These are phyloP conservation scores for Zaprionus davidi DNA, from an alignment of 1,140 invertebrate genomes.

Conservation along the genomic window DNA sequence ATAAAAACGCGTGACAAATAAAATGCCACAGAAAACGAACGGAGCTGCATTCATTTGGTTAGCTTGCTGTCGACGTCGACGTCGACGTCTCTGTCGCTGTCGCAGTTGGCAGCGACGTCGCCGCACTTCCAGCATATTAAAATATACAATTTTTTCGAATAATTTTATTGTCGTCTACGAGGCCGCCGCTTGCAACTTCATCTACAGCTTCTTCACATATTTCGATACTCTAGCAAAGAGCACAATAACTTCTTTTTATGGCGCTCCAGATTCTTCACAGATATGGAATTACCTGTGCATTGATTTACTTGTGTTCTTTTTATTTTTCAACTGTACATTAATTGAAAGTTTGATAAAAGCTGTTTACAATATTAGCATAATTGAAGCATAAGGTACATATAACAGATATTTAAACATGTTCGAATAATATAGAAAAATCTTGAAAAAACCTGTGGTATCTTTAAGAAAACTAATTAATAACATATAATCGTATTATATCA, in stretches of 20 bases:
- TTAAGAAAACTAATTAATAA: too few relatives aligned
- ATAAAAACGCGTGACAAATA: constrained; percentile 82
- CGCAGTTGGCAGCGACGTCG: background rate
- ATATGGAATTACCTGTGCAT: too few relatives aligned
- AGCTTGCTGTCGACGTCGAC: constrained; percentile 14
- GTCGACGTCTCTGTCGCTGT: background rate
- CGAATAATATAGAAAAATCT: background rate
- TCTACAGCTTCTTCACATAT: constrained; percentile 29
- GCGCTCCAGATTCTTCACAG: too few relatives aligned
- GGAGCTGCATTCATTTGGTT: constrained; percentile 55
- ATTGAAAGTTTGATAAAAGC: too few relatives aligned
- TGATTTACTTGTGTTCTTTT: too few relatives aligned
- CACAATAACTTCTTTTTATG: background rate
- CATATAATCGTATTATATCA: too few relatives aligned
- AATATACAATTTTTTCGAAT: constrained; percentile 69
- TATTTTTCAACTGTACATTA: too few relatives aligned
- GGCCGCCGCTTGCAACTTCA: constrained; percentile 43
- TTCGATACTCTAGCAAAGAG: background rate
- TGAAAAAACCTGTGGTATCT: too few relatives aligned
- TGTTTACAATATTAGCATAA: too few relatives aligned
- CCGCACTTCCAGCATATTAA: constrained; percentile 66
- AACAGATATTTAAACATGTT: rapidly evolving
- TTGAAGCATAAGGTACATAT: background rate
- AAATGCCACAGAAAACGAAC: constrained; percentile 64
- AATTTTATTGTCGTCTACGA: constrained; percentile 76